A percentile compares a stretch with the other conserved stretches of the same genome.
Conservation (phyloP, 1,140 invertebrate genomes). For the Metaphire vulgaris region DNA sequence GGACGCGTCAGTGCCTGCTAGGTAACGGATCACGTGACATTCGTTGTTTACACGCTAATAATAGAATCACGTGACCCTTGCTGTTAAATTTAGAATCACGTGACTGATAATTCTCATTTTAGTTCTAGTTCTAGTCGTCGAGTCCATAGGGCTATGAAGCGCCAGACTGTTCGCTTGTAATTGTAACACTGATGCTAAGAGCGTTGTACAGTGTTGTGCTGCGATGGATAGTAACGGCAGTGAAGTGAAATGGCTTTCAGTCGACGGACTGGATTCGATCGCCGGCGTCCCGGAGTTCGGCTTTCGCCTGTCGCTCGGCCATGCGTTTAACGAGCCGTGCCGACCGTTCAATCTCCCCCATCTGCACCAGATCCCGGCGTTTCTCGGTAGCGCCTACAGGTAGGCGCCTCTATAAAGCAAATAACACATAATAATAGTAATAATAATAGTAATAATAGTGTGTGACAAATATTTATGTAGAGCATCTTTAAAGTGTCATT, state of each 20-base stretch:
- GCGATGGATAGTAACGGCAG: too few species aligned
- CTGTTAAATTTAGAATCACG: too few species aligned
- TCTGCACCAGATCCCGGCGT: slow-evolving; percentile 60
- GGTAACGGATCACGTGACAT: too few species aligned
- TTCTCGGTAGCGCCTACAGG: slow-evolving; percentile 61
- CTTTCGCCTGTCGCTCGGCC: slow-evolving; percentile 60
- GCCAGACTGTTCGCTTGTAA: too few species aligned
- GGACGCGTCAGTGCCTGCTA: too few species aligned
- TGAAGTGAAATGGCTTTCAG: slow-evolving; percentile 23
- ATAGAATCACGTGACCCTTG: too few species aligned
- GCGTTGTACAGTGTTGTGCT: too few species aligned
- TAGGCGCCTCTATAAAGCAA: slow-evolving; percentile 38
- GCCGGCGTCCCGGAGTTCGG: slow-evolving; percentile 44
- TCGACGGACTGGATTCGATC: slow-evolving; percentile 8
- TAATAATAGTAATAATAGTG: slow-evolving; percentile 32
- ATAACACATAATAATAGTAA: slow-evolving; percentile 28
- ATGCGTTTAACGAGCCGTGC: slow-evolving; percentile 68
- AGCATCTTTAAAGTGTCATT: background rate
- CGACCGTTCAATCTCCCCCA: slow-evolving; percentile 62
- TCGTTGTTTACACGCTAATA: too few species aligned
- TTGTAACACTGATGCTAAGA: too few species aligned
- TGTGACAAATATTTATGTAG: background rate
- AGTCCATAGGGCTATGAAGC: too few species aligned
- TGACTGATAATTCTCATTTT: too few species aligned
- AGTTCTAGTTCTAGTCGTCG: too few species aligned